A percentile compares a stretch with the other conserved stretches of the same genome.
Evolutionary conservation across 1,140 invertebrate species (phyloP).

Genomic region (Oreohelix idahoensis): DNA sequence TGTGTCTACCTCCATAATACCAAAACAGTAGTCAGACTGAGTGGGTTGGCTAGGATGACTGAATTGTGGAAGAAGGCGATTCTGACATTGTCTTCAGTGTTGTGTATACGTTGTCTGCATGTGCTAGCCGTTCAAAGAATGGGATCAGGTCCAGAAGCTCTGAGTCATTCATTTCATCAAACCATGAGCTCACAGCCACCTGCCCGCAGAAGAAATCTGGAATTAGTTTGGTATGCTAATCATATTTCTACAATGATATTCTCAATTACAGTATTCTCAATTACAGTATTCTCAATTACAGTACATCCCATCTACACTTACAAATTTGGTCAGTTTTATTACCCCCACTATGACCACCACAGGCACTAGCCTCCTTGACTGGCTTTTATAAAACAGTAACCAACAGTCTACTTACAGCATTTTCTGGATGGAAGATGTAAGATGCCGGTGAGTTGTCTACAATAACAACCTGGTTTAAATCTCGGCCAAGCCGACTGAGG

Average conservation of each 20-base stretch:
- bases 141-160: constrained; percentile 94
- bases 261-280: too few relatives aligned
- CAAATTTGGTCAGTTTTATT: too few relatives aligned
- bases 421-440: constrained; percentile 99
- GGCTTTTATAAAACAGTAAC: too few relatives aligned
- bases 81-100: constrained; percentile 60
- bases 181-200: constrained; percentile 97
- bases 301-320: too few relatives aligned
- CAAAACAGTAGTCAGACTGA: too few relatives aligned
- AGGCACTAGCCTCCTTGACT: too few relatives aligned
- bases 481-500: constrained; percentile 95
- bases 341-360: too few relatives aligned
- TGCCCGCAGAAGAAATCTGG: constrained; percentile 72
- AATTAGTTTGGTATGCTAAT: too few relatives aligned
- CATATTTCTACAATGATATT: too few relatives aligned
- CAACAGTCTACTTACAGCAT: constrained; percentile 87
- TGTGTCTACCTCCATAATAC: too few relatives aligned
- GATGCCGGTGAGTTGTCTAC: constrained; percentile 99
- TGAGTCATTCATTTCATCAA: constrained; percentile 91
- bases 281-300: too few relatives aligned
- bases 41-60: constrained; percentile 44
- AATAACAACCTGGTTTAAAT: constrained; percentile 96
- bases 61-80: constrained; percentile 51
- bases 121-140: constrained; percentile 89
- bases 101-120: constrained; percentile 69